phyloP scores from a whole-genome alignment of 2,113 vertebrate genomes.

The Oncorhynchus clarkii region DNA sequence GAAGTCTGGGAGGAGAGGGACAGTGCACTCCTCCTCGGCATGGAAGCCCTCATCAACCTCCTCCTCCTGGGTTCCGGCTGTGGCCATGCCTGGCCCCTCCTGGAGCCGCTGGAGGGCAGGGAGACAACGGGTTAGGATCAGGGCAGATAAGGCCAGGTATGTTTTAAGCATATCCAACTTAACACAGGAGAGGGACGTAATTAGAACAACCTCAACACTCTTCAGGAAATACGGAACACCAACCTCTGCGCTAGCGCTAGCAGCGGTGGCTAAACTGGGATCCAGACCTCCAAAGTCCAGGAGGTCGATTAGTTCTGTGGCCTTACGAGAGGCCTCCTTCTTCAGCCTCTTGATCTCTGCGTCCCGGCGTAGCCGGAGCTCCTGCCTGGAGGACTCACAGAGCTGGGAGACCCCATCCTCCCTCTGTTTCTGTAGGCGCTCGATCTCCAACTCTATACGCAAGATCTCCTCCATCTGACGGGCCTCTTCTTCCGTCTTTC shows the following conservation, averaged over 20 bases:
- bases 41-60: slow-evolving; percentile 86
- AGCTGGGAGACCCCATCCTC: slow-evolving; percentile 84
- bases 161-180: too few relatives aligned
- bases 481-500: slow-evolving; percentile 71
- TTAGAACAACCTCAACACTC: background rate
- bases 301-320: slow-evolving; percentile 85
- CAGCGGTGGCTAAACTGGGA: slow-evolving; percentile 23
- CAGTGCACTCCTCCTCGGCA: slow-evolving; percentile 78
- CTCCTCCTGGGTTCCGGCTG: slow-evolving; percentile 72
- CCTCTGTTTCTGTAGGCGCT: slow-evolving; percentile 84
- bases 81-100: slow-evolving; percentile 57
- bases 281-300: slow-evolving; percentile 82
- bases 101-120: slow-evolving; percentile 62
- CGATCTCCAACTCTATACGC: slow-evolving; percentile 86
- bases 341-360: slow-evolving; percentile 85
- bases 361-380: slow-evolving; percentile 81
- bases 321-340: slow-evolving; percentile 85
- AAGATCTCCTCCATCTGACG: slow-evolving; percentile 91
- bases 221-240: background rate
- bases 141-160: background rate
- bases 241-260: slow-evolving; percentile 29
- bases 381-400: slow-evolving; percentile 80
- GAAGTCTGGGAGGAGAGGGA: slow-evolving; percentile 66
- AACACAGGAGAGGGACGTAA: too few relatives aligned
- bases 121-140: slow-evolving; percentile 16